Percentiles rank a stretch among this genome's conserved stretches.
These are phyloP conservation scores for Hylaeus anthracinus DNA, from an alignment of 1,140 invertebrate species.

Conservation along the genomic window DNA sequence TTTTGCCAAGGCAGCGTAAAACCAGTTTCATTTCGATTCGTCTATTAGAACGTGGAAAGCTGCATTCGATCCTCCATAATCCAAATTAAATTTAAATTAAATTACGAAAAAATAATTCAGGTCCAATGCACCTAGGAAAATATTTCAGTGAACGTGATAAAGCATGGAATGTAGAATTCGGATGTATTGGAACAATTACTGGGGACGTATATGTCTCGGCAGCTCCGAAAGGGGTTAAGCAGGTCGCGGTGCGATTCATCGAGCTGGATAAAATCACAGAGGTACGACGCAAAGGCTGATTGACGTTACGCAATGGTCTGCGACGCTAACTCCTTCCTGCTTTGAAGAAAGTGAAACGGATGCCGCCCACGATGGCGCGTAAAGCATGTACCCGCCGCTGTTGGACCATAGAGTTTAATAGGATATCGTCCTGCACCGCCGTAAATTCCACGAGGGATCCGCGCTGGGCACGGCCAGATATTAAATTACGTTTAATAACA, in stretches of 20 bases:
- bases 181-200: too few species aligned
- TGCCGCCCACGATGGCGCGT: conserved; percentile 49
- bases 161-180: too few species aligned
- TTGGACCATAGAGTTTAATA: conserved; percentile 52
- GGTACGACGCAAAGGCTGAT: conserved; percentile 15
- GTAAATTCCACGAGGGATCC: conserved; percentile 56
- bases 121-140: too few species aligned
- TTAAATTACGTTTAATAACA: conserved; percentile 71
- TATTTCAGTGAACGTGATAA: too few species aligned
- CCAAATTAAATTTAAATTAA: too few species aligned
- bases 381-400: conserved; percentile 5
- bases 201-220: too few species aligned
- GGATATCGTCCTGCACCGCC: conserved; percentile 48
- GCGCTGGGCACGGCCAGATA: conserved; percentile 48
- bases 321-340: conserved; percentile 36
- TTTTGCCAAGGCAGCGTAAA: too few species aligned
- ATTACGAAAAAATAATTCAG: too few species aligned
- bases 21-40: too few species aligned
- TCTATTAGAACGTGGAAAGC: too few species aligned
- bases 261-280: conserved; percentile 11
- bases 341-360: conserved; percentile 59
- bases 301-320: conserved; percentile 22
- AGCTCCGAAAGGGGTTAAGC: too few species aligned
- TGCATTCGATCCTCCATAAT: too few species aligned
- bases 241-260: neutral